Percentiles rank a stretch among this genome's conserved stretches.
These are phyloP conservation scores for Hemaris fuciformis DNA, from an alignment of 2,888 invertebrate species.

Conservation along the genomic window DNA sequence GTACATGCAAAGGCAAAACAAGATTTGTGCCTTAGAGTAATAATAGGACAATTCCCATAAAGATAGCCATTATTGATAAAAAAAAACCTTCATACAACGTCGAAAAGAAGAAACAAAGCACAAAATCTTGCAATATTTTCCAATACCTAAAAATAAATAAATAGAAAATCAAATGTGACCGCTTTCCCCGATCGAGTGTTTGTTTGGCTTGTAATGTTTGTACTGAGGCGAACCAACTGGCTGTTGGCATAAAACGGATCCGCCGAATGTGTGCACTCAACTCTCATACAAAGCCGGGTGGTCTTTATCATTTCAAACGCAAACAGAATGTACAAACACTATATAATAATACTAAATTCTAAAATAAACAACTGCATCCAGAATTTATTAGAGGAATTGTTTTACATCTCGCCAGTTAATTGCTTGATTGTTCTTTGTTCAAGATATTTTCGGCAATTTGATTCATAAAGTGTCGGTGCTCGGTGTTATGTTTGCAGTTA, in stretches of 20 bases:
- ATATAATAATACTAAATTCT: conserved; percentile 68
- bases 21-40: too few relatives aligned
- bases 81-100: background rate
- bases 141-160: conserved; percentile 22
- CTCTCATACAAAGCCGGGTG: conserved; percentile 66
- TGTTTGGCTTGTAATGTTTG: conserved; percentile 71
- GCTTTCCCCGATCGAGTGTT: conserved; percentile 62
- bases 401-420: conserved; percentile 33
- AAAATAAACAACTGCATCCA: conserved; percentile 56
- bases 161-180: conserved; percentile 54
- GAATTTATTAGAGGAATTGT: conserved; percentile 31
- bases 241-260: conserved; percentile 57
- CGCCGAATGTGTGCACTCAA: conserved; percentile 50
- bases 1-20: too few relatives aligned
- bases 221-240: conserved; percentile 73
- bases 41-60: too few relatives aligned
- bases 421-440: conserved; percentile 18
- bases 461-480: background rate
- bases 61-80: too few relatives aligned
- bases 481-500: background rate
- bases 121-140: conserved; percentile 17
- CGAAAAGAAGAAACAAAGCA: background rate
- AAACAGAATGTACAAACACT: conserved; percentile 65
- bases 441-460: conserved; percentile 13
- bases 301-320: conserved; percentile 78